Evolutionary conservation across 2,888 invertebrate genomes (phyloP).

Genomic region (Agriopis aurantiaria): DNA sequence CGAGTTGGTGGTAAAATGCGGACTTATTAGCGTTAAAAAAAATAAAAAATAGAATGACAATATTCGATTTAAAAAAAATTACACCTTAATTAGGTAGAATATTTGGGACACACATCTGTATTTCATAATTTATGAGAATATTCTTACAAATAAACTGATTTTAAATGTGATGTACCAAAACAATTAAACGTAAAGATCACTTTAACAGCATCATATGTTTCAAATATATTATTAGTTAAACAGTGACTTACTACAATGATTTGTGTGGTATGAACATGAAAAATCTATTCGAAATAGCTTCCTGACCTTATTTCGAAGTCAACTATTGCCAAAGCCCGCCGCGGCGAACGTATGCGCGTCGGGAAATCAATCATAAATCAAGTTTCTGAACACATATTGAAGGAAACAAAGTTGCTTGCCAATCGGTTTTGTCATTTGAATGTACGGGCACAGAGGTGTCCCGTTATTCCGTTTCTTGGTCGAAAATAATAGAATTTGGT

Average conservation of each 20-base stretch:
- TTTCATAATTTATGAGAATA: too few relatives aligned
- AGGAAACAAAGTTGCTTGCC: constrained; percentile 66
- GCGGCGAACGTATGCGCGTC: constrained; percentile 55
- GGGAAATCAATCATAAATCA: constrained; percentile 76
- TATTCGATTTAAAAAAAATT: too few relatives aligned
- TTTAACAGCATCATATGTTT: too few relatives aligned
- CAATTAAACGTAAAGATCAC: too few relatives aligned
- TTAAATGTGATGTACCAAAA: too few relatives aligned
- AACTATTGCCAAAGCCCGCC: constrained; percentile 18
- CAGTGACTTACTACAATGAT: neutral
- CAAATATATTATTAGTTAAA: too few relatives aligned
- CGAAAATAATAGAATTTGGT: neutral
- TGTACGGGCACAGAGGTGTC: neutral
- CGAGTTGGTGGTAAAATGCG: too few relatives aligned
- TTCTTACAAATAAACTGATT: too few relatives aligned
- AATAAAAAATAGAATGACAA: too few relatives aligned
- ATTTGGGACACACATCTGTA: too few relatives aligned
- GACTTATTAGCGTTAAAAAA: too few relatives aligned
- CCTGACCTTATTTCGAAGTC: constrained; percentile 31
- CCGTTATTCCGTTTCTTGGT: constrained; percentile 13
- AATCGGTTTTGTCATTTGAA: constrained; percentile 43
- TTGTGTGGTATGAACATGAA: constrained; percentile 21
- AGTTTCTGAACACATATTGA: constrained; percentile 62
- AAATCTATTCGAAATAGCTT: constrained; percentile 25
- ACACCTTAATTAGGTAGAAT: too few relatives aligned